Conservation (phyloP, 1,140 invertebrate species). For the Mactra quadrangularis region DNA sequence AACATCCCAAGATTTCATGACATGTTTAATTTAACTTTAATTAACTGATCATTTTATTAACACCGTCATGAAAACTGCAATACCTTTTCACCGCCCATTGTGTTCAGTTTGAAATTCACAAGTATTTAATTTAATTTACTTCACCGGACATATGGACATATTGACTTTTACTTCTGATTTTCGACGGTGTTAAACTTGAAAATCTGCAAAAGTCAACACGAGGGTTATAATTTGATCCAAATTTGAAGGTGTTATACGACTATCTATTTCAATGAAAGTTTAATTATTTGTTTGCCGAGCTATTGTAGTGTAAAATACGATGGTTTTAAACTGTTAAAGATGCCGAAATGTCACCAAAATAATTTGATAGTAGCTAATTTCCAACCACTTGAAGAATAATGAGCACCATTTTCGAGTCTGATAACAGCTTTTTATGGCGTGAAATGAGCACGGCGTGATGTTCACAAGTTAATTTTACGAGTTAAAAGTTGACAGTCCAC, state of each 20-base stretch:
- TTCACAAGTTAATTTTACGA: conserved; percentile 55
- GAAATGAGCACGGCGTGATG: conserved; percentile 50
- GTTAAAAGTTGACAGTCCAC: conserved; percentile 44
- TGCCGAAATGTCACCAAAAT: conserved; percentile 45
- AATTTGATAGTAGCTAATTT: conserved; percentile 32
- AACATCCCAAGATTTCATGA: too few relatives aligned
- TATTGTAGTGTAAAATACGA: conserved; percentile 54
- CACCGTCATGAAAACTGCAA: not conserved
- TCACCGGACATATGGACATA: conserved; percentile 41
- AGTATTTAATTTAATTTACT: conserved; percentile 43
- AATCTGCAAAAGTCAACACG: conserved; percentile 39
- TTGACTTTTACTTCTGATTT: conserved; percentile 32
- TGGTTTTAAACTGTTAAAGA: conserved; percentile 39
- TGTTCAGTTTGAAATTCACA: conserved; percentile 10
- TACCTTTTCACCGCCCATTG: not conserved
- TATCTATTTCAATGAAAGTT: conserved; percentile 55
- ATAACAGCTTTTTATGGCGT: conserved; percentile 49
- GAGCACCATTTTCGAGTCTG: conserved; percentile 1
- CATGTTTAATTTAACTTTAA: conserved; percentile 1
- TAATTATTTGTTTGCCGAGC: conserved; percentile 58
- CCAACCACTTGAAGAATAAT: conserved; percentile 42
- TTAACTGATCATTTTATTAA: conserved; percentile 36
- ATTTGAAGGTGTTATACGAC: conserved; percentile 20
- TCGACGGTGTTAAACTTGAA: conserved; percentile 2
- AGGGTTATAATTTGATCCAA: conserved; percentile 28